Conservation (phyloP, 2,797 vertebrate genomes). For the Intellagama lesueurii region DNA sequence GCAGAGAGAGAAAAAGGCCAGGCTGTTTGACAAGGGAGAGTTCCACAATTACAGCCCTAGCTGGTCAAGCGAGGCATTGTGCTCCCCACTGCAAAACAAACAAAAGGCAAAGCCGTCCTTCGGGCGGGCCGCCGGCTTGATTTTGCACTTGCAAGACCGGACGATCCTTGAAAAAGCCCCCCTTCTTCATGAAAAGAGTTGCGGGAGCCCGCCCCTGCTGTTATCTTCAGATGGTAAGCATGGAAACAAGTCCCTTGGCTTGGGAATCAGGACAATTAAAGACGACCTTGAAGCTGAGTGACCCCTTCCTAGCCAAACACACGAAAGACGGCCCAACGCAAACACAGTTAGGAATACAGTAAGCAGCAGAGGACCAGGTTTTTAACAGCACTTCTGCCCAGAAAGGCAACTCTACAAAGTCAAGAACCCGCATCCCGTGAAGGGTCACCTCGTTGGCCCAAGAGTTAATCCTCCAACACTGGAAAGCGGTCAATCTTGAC, state of each 20-base stretch:
- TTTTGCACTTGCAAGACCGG: background rate
- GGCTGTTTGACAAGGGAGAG: fast-evolving
- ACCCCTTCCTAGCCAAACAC: fast-evolving
- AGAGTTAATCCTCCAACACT: background rate
- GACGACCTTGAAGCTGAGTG: background rate
- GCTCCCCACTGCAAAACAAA: background rate
- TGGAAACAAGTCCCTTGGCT: conserved; percentile 25
- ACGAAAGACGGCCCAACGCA: background rate
- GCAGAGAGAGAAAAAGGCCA: background rate
- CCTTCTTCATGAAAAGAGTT: background rate
- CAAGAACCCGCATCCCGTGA: too few species aligned
- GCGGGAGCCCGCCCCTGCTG: background rate
- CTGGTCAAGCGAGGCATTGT: fast-evolving
- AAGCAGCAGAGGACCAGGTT: background rate
- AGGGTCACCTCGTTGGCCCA: background rate
- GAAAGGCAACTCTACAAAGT: background rate
- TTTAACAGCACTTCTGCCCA: background rate
- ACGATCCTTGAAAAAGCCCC: background rate
- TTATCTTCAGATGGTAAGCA: conserved; percentile 26
- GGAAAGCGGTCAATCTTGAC: too few species aligned
- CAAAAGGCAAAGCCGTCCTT: background rate
- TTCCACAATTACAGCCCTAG: fast-evolving
- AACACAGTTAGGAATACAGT: background rate
- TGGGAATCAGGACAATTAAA: background rate
- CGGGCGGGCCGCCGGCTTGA: fast-evolving